A percentile compares a stretch with the other conserved stretches of the same genome.
Evolutionary conservation across 1,140 invertebrate genomes (phyloP).

Genomic region (Papilio machaon): DNA sequence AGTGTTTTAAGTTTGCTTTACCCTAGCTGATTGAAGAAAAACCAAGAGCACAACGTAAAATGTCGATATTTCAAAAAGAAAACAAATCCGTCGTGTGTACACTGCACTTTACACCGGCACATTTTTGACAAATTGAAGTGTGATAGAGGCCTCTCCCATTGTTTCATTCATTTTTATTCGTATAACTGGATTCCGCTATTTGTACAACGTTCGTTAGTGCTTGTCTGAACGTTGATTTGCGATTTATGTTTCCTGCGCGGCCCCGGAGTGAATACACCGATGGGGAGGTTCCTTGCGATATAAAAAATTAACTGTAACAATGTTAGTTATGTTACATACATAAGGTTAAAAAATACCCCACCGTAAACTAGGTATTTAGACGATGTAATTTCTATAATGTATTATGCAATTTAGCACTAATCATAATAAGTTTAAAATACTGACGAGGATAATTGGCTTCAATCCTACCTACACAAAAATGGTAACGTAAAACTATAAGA

Average conservation of each 20-base stretch:
- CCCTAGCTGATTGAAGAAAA: background rate
- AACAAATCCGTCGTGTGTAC: conserved; percentile 10
- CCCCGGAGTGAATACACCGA: conserved; percentile 62
- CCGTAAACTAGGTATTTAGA: too few relatives aligned
- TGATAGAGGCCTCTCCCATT: conserved; percentile 54
- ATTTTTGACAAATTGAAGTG: conserved; percentile 66
- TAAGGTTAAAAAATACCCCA: background rate
- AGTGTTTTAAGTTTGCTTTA: background rate
- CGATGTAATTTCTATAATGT: too few relatives aligned
- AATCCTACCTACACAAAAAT: too few relatives aligned
- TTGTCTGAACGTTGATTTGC: conserved; percentile 72
- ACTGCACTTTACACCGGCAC: conserved; percentile 38
- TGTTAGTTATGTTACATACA: conserved; percentile 26
- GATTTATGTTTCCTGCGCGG: conserved; percentile 65
- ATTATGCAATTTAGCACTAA: too few relatives aligned
- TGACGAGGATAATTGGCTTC: too few relatives aligned
- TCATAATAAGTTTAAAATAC: too few relatives aligned
- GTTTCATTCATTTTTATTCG: conserved; percentile 69
- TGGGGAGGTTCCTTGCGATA: conserved; percentile 51
- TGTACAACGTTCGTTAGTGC: conserved; percentile 74
- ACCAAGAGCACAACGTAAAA: background rate
- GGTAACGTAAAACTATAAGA: too few relatives aligned
- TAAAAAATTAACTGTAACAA: conserved; percentile 55
- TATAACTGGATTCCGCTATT: conserved; percentile 68
- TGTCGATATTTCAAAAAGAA: background rate